Evolutionary conservation across 2,888 invertebrate species (phyloP), one percentile per base, ranked within the genome.

Genomic region (Amphipyra berbera): DNA sequence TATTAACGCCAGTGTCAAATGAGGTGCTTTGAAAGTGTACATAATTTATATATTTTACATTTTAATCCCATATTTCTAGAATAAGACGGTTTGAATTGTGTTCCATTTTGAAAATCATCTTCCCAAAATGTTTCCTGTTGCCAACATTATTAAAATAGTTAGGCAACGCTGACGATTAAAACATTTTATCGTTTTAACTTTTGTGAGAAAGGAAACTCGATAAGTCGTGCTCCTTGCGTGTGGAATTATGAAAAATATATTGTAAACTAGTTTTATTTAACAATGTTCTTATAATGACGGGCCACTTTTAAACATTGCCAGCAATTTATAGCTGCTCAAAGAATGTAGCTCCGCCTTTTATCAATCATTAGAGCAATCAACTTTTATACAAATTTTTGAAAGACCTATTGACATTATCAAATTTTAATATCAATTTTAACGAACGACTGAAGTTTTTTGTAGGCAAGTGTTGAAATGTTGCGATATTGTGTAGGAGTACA

Each of bases 11-110:
- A 83, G 92, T 91, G 88, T 92, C 92, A 93, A 93, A 90, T 87
- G 85, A 85, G 94, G 93, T 93, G 93, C 93, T 94, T 90, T 76
- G 78, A 86, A 87, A 82, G 79, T 91, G 90, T 92, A 91, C 82
- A 93, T 88, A 90, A 88, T 86, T 21, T 83, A 78, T 82, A 85
- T 86, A 82, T 82, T 83, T 86, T 87, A 88, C 86, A 86, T 84
- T 88, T 84, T 85, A 85, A 85, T 84, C 87, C 85, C 78, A 63
- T 75, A 80, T 82, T 74, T 83, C 82, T 90, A 89, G 89, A 71
- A 53, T 90, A 91, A 90, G 88, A 81, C 73, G 84, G 86, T 79
- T 79, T 79, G 76, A 83, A 82, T 85, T 79, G 73, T 78, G 79
- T 79, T 78, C 77, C 79, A 79, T 79, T 74, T 64, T 68, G 15